Base-by-base conservation (phyloP, 2,888 invertebrate genomes). In the Scaeva pyrastri region DNA sequence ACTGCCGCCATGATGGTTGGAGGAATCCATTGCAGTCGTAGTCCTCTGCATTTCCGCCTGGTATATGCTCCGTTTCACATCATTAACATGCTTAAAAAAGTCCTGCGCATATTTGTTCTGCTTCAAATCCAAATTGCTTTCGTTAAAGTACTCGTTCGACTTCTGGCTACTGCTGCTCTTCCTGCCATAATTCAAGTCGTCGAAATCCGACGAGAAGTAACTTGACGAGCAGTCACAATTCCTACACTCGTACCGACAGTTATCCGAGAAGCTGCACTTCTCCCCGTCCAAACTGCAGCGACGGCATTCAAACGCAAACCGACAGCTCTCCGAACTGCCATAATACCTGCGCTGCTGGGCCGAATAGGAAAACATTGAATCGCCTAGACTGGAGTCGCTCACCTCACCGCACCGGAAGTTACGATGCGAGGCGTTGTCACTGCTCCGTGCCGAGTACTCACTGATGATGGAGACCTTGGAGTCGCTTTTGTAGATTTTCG, bases 221-320 rank as follows among this genome's bases (percentile, higher is more conserved):
- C 92, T 92, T 4, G 92, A 92, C 4, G 92, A 92, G 77, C 93
- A 93, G 62, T 93, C 93, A 72, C 93, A 93, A 45, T 93, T 92
- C 11, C 91, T 89, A 72, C 92, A 93, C 87, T 93, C 92, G 43
- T 92, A 92, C 2, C 91, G 91, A 75, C 93, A 92, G 26, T 91
- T 93, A 78, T 93, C 93, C 8, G 93, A 92, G 72, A 91, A 92
- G 78, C 91, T 91, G 86, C 92, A 92, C 86, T 92, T 92, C 8
- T 92, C 92, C 2, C 88, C 89, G 78, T 93, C 93, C 74, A 92
- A 82, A 58, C 92, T 92, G 84, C 93, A 93, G 3, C 93, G 91
- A 1, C 92, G 88, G 70, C 93, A 92, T 50, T 93, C 93, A 77
- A 91, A 92, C 7, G 90, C 92, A 74, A 92, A 91, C 31, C 92